Evolutionary conservation across 2,888 invertebrate species (phyloP).

Genomic region (Spodoptera exigua): DNA sequence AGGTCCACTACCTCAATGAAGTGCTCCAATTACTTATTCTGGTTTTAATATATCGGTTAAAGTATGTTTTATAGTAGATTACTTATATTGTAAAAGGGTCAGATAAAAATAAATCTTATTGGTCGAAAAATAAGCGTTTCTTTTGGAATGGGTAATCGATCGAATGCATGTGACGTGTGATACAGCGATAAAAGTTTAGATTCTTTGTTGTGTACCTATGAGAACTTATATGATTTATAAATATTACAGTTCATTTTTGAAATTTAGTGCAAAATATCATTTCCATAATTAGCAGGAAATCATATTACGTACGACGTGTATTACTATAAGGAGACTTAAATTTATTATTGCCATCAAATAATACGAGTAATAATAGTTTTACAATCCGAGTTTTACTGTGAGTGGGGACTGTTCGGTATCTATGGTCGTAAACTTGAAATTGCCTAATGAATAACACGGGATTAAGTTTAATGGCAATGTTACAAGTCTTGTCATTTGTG

Average conservation of each 20-base stretch:
- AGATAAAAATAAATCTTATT: too few relatives aligned
- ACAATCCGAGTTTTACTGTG: slow-evolving; percentile 66
- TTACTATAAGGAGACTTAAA: slow-evolving; percentile 63
- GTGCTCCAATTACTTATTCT: slow-evolving; percentile 62
- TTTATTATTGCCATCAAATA: slow-evolving; percentile 71
- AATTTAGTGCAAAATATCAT: slow-evolving; percentile 32
- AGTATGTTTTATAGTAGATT: slow-evolving; percentile 54
- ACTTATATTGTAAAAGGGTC: slow-evolving; percentile 28
- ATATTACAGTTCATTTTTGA: not conserved
- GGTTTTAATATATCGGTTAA: slow-evolving; percentile 55
- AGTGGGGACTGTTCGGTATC: slow-evolving; percentile 61
- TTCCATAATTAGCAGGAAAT: slow-evolving; percentile 45
- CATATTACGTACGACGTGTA: slow-evolving; percentile 46
- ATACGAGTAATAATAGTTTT: slow-evolving; percentile 67
- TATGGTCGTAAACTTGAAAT: slow-evolving; percentile 71
- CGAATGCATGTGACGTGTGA: too few relatives aligned
- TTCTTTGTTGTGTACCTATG: too few relatives aligned
- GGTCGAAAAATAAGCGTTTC: too few relatives aligned
- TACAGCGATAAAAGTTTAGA: too few relatives aligned
- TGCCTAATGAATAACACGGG: slow-evolving; percentile 75
- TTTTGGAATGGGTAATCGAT: too few relatives aligned
- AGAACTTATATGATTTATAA: too few relatives aligned
- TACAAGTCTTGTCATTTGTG: slow-evolving; percentile 65
- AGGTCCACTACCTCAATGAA: slow-evolving; percentile 69
- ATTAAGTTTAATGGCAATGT: slow-evolving; percentile 70